Base-by-base conservation (phyloP, 2,888 invertebrate species). In the Tetragonula carbonaria region DNA sequence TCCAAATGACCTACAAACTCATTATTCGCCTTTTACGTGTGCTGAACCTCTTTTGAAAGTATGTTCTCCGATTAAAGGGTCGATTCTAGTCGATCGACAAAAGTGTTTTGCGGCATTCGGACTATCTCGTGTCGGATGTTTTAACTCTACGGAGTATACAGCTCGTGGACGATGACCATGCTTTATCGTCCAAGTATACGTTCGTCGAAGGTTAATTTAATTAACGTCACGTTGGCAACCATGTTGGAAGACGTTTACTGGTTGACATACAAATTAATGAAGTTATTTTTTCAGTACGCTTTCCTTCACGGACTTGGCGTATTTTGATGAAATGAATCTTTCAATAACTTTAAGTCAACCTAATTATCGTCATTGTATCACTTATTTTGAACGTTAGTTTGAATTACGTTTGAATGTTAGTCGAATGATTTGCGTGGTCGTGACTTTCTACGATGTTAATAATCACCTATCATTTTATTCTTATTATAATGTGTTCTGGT, bases 21-120 rank as follows among this genome's bases (percentile, higher is more conserved):
- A 78, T 84, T 80, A 74, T 78, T 68, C 80, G 82, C 70, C 80
- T 88, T 75, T 84, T 76, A 74, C 80, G 68, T 62, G 63, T 68
- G 63, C 28, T 38, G 45, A 23, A 87, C 89, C 87, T 83, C 73
- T 88, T 90, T 28, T 18, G 4, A 62, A 51, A 11, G 88, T 84
- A 89, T 94, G 90, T 51, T 91, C 76, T 75, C 93, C 92, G 85
- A 85, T 85, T 92, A 68, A 76, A 90, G 86, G 87, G 92, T 90
- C 92, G 92, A 91, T 93, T 93, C 93, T 93, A 93, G 92, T 92
- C 91, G 93, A 93, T 93, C 93, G 93, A 93, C 93, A 93, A 93
- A 93, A 93, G 92, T 93, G 92, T 93, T 92, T 93, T 92, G 93
- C 91, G 91, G 90, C 91, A 66, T 89, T 91, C 59, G 21, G 55